A percentile compares a stretch with the other conserved stretches of the same genome.
Conservation (phyloP, 2,888 invertebrate species). For the Zhengitettix transpicula region DNA sequence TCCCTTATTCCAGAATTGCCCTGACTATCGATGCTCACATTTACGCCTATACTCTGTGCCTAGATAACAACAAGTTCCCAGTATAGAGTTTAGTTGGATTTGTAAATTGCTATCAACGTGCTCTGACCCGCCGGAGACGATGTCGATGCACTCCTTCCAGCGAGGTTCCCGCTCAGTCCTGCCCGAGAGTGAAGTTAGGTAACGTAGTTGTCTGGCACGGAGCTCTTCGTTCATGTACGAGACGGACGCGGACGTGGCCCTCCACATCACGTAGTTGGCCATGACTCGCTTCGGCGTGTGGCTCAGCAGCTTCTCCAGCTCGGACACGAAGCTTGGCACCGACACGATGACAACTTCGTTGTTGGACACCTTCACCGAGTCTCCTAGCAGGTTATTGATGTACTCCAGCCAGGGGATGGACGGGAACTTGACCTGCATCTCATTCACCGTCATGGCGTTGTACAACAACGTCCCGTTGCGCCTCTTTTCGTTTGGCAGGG, state of each 20-base stretch:
- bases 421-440: conserved; percentile 58
- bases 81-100: no score
- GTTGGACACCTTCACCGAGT: conserved; percentile 38
- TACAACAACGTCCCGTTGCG: conserved; percentile 82
- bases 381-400: conserved; percentile 61
- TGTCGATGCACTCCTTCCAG: conserved; percentile 84
- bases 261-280: conserved; percentile 89
- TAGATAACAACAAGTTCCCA: no score
- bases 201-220: conserved; percentile 61
- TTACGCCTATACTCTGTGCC: no score
- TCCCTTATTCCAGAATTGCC: no score
- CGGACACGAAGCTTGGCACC: conserved; percentile 63
- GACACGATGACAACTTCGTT: conserved; percentile 70
- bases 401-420: conserved; percentile 69
- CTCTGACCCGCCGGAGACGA: conserved; percentile 52
- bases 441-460: conserved; percentile 71
- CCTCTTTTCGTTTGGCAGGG: conserved; percentile 73
- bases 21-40: no score
- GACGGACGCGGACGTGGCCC: conserved; percentile 65
- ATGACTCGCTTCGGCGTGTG: conserved; percentile 44
- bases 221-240: conserved; percentile 65
- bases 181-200: conserved; percentile 65
- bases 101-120: no score
- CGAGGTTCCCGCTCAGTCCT: conserved; percentile 70
- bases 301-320: conserved; percentile 44